Base-by-base conservation (phyloP, 1,140 invertebrate species). In the Papilio glaucus region DNA sequence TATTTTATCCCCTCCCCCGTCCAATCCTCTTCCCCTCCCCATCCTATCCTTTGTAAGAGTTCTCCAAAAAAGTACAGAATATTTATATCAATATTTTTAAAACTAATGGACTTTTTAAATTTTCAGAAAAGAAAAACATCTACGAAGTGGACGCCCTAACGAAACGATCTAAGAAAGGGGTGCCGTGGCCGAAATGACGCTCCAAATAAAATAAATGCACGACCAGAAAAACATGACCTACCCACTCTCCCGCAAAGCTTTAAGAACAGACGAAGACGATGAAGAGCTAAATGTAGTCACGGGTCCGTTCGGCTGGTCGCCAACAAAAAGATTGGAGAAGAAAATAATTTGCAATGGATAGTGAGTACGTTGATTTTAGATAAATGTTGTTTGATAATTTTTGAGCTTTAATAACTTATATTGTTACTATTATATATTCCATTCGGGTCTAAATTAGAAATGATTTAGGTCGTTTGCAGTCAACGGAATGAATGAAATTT, bases 191-290 rank as follows among this genome's bases (percentile, higher is more conserved):
- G 86, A 90, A 90, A 88, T 90, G 86, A 87, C 85, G 84, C 86
- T 84, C 76, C 79, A 82, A 90, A 90, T 89, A 89, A 90, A 87
- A 88, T 88, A 90, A 87, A 86, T 84, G 85, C 78, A 41, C 74
- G 73, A 45, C 86, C 83, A 82, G 26, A 65, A 61, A 75, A 75
- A 42, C 49, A 24, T 67, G 86, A 85, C 33, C 67, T 29, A 37
- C 45, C 45, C 82, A 77, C 18, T 77, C 73, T 8, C 71, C 21
- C 72, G 71, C 68, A 73, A 37, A 39, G 21, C 5, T 0, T 0
- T 37, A 6, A 70, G 41, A 71, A 53, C 15, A 62, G 78, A 77
- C 72, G 74, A 74, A 65, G 38, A 74, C 6, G 57, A 72, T 71
- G 68, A 72, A 73, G 70, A 26, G 67, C 61, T 12, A 63, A 26